phyloP scores from a whole-genome alignment of 2,888 invertebrate genomes.

The Aleiodes leptofemur region DNA sequence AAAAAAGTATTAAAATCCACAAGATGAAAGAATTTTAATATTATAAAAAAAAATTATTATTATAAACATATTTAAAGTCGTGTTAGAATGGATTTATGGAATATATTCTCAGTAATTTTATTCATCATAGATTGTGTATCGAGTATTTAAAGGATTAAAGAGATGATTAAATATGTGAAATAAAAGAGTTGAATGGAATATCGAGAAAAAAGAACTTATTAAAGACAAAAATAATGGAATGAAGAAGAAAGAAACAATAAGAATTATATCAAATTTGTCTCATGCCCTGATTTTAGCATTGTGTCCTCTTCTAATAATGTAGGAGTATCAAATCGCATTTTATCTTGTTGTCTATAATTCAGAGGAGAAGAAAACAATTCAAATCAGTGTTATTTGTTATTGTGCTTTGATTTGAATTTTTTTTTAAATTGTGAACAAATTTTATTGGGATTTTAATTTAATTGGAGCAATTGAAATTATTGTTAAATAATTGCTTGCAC shows the following conservation, averaged over 20 bases:
- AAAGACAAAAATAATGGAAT: not conserved
- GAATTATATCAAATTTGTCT: slow-evolving; percentile 2
- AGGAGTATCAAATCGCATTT: slow-evolving; percentile 17
- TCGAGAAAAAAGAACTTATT: not conserved
- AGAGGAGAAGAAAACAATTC: not conserved
- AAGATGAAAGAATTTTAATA: not conserved
- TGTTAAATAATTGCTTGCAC: slow-evolving; percentile 17
- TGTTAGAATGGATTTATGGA: slow-evolving; percentile 34
- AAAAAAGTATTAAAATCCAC: slow-evolving; percentile 22
- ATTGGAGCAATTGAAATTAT: not conserved
- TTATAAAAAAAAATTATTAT: slow-evolving; percentile 2
- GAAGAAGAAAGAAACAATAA: not conserved
- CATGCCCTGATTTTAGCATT: slow-evolving; percentile 21
- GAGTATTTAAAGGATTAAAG: slow-evolving; percentile 20
- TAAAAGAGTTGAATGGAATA: not conserved
- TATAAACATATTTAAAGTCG: slow-evolving; percentile 36
- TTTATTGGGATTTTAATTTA: not conserved
- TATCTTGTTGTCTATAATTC: slow-evolving; percentile 15
- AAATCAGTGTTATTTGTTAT: slow-evolving; percentile 12
- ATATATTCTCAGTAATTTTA: slow-evolving; percentile 30
- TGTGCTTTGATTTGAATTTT: slow-evolving; percentile 11
- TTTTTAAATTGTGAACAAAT: not conserved
- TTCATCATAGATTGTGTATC: slow-evolving; percentile 24
- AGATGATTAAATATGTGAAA: not conserved
- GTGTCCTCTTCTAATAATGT: slow-evolving; percentile 11